Conservation (phyloP, 2,797 vertebrate species). For the Typhlichthys eigenmanni region DNA sequence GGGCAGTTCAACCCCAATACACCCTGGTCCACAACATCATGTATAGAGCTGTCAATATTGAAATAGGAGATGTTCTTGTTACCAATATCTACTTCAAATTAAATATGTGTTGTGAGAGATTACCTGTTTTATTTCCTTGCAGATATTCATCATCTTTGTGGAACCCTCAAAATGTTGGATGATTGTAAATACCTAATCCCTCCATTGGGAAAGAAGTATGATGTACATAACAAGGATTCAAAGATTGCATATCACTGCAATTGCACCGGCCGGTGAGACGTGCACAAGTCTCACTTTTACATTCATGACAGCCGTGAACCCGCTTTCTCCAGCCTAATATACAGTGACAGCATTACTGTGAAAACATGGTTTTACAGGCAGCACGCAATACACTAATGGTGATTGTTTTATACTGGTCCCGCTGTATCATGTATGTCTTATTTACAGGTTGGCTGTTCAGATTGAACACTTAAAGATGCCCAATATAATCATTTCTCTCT, state of each 20-base stretch:
- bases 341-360: background rate
- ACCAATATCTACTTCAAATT: background rate
- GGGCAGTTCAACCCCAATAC: background rate
- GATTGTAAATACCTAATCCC: slow-evolving; percentile 75
- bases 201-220: slow-evolving; percentile 75
- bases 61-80: too few relatives aligned
- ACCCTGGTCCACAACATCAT: background rate
- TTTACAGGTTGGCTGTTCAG: slow-evolving; percentile 58
- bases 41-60: too few relatives aligned
- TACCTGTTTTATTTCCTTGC: slow-evolving; percentile 26
- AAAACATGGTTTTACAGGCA: background rate
- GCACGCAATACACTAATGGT: background rate
- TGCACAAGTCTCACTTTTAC: background rate
- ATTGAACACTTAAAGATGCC: slow-evolving; percentile 49
- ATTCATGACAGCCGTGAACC: background rate
- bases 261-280: slow-evolving; percentile 77
- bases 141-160: slow-evolving; percentile 64
- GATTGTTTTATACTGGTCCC: background rate
- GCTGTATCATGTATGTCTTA: slow-evolving; percentile 24
- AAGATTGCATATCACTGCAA: slow-evolving; percentile 79
- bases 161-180: slow-evolving; percentile 72
- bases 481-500: slow-evolving; percentile 27
- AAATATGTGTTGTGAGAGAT: background rate
- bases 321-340: background rate
- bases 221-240: slow-evolving; percentile 69